Evolutionary conservation across 2,113 vertebrate genomes (phyloP).

Genomic region (Heterotis niloticus): DNA sequence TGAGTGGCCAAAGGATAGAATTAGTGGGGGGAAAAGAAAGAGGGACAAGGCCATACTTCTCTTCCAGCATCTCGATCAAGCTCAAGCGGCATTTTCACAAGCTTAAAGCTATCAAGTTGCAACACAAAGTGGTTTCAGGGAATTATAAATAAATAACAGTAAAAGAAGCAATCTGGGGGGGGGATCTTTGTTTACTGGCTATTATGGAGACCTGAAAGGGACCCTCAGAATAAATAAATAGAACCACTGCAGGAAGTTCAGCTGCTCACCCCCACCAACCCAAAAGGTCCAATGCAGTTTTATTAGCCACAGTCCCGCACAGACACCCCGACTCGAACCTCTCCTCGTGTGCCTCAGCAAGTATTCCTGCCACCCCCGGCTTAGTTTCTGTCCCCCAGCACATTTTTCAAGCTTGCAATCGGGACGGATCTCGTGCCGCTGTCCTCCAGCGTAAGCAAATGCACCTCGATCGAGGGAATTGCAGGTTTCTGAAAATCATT

Average conservation of each 20-base stretch:
- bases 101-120: constrained; percentile 64
- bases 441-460: background rate
- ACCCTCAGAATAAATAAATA: constrained; percentile 70
- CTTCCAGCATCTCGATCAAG: constrained; percentile 47
- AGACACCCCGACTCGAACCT: constrained; percentile 53
- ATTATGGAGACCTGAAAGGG: constrained; percentile 64
- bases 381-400: background rate
- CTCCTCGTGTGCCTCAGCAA: constrained; percentile 24
- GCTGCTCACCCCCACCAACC: constrained; percentile 52
- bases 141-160: constrained; percentile 67
- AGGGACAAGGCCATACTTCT: constrained; percentile 52
- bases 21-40: constrained; percentile 43
- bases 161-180: constrained; percentile 51
- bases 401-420: background rate
- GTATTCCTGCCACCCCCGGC: constrained; percentile 21
- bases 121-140: constrained; percentile 61
- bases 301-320: constrained; percentile 68
- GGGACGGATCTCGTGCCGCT: background rate
- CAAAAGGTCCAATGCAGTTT: constrained; percentile 63
- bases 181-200: constrained; percentile 64
- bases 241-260: constrained; percentile 69
- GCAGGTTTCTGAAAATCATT: background rate
- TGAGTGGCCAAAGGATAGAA: constrained; percentile 71
- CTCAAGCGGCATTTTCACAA: constrained; percentile 60
- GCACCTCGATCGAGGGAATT: background rate